Evolutionary conservation across 2,113 vertebrate genomes (phyloP), one percentile per base, ranked within the genome.

Genomic region (Cromileptes altivelis): DNA sequence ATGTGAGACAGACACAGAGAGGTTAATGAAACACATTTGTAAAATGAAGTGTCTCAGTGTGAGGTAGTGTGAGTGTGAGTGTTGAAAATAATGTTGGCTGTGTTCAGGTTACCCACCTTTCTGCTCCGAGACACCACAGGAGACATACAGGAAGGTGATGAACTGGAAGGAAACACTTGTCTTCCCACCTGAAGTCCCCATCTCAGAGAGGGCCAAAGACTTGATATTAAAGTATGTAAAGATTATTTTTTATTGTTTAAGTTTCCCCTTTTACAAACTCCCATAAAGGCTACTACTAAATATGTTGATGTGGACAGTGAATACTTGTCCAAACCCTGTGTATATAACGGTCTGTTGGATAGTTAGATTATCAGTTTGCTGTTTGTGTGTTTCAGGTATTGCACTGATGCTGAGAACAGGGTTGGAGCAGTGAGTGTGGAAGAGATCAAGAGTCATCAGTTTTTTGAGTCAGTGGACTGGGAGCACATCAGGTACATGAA

Each of bases 131-230:
- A 99, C 98, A 0, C 98, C 98, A 1, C 98, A 99, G 82, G 98
- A 99, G 93, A 99, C 98, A 0, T 99, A 99, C 61, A 96, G 98
- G 88, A 99, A 99, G 94, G 98, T 99, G 80, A 99, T 99, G 98
- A 99, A 98, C 94, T 99, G 98, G 98, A 98, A 98, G 93, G 98
- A 99, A 94, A 99, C 98, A 0, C 93, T 99, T 27, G 96, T 97
- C 30, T 99, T 99, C 94, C 98, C 98, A 23, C 98, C 98, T 17
- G 98, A 99, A 91, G 98, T 99, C 62, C 98, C 98, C 61, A 98
- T 99, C 89, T 99, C 98, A 1, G 98, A 99, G 91, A 97, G 97
- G 91, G 95, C 98, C 70, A 99, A 99, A 94, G 97, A 98, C 85
- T 93, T 99, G 91, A 99, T 99, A 94, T 93, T 98, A 78, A 90